Percentiles rank a stretch among this genome's conserved stretches.
phyloP scores from a whole-genome alignment of 2,888 invertebrate species.

The Palloptera scutellata region DNA sequence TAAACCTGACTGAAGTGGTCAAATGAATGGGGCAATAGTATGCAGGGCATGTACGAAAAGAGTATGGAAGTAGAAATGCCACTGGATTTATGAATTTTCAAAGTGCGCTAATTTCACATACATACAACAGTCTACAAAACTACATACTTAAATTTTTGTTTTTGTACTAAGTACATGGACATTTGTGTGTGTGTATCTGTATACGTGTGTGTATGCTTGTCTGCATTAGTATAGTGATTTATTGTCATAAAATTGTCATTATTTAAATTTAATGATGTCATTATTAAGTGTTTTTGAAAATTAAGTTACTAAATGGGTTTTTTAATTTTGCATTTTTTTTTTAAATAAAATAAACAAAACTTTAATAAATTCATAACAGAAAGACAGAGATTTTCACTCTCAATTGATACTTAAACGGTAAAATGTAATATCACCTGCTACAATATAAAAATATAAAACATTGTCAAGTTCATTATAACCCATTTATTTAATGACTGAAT shows the following conservation, averaged over 20 bases:
- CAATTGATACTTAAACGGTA: too few species aligned
- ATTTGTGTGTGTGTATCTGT: not conserved
- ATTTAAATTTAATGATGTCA: constrained; percentile 56
- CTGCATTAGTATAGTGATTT: constrained; percentile 47
- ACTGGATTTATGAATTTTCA: not conserved
- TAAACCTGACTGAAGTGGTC: too few species aligned
- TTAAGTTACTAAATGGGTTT: too few species aligned
- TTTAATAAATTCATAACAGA: too few species aligned
- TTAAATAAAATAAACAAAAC: not conserved
- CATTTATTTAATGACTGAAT: too few species aligned
- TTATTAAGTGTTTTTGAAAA: constrained; percentile 46
- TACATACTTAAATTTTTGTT: not conserved
- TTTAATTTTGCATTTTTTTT: too few species aligned
- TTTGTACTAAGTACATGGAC: not conserved
- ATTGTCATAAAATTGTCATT: constrained; percentile 56
- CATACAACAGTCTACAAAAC: not conserved
- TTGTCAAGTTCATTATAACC: too few species aligned
- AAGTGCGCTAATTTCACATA: constrained; percentile 1
- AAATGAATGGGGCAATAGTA: too few species aligned
- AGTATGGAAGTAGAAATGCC: not conserved
- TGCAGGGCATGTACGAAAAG: too few species aligned
- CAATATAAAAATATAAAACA: too few species aligned
- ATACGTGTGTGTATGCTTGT: constrained; percentile 5
- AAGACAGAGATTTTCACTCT: too few species aligned
- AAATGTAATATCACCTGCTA: too few species aligned